A percentile compares a stretch with the other conserved stretches of the same genome.
These are phyloP conservation scores for Apamea crenata DNA, from an alignment of 2,888 invertebrate species.

Conservation along the genomic window DNA sequence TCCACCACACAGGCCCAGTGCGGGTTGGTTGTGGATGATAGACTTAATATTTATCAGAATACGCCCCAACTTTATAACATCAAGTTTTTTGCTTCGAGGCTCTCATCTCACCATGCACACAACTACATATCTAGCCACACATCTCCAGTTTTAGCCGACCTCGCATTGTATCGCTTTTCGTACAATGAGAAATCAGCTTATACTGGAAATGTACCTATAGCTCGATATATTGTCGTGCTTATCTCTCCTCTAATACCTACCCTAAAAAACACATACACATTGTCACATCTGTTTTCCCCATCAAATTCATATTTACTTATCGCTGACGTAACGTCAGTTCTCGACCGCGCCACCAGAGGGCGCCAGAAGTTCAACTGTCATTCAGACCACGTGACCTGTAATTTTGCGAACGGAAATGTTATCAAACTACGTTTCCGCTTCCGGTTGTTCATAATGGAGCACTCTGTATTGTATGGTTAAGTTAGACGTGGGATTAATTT, in stretches of 20 bases:
- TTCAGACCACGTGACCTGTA: slow-evolving; percentile 72
- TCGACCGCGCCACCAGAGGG: slow-evolving; percentile 40
- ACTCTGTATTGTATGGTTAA: slow-evolving; percentile 25
- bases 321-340: slow-evolving; percentile 26
- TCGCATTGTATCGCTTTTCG: no score
- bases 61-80: background rate
- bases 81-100: background rate
- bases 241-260: no score
- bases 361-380: slow-evolving; percentile 64
- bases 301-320: slow-evolving; percentile 30
- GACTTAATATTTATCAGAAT: no score
- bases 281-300: background rate
- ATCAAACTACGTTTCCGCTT: slow-evolving; percentile 70
- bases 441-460: slow-evolving; percentile 65
- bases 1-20: no score
- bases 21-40: no score
- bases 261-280: background rate
- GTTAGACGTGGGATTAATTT: slow-evolving; percentile 34
- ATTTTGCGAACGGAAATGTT: slow-evolving; percentile 75
- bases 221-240: no score
- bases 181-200: no score
- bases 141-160: no score
- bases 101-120: background rate
- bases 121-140: no score
- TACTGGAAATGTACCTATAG: no score